Base-by-base conservation (phyloP, 2,797 vertebrate species). In the Gallirallus australis region DNA sequence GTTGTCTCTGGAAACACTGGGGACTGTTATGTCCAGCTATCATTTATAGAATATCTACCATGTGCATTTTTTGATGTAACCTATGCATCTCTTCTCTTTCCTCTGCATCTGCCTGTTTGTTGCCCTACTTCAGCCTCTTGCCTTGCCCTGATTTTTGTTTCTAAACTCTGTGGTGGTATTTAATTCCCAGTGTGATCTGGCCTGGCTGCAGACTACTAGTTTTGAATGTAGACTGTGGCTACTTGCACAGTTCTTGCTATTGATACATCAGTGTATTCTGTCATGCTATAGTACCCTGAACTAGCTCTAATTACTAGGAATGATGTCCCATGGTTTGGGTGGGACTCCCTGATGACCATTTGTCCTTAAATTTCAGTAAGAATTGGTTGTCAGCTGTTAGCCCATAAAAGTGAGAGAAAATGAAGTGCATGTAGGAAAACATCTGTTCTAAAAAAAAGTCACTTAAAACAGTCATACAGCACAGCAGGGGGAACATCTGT, bases 401-500 rank as follows among this genome's bases (percentile, higher is more conserved):
- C 27, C 30, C 18, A 76, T 76, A 65, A 89, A 81, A 88, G 17
- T 11, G n/a, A 69, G n/a, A 75, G 54, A 76, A 90, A 82, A 89
- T 33, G 1, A 76, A 61, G 18, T 78, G 23, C 9, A 63, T 37
- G 30, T 35, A 77, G 47, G 47, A 94, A 33, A 92, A 73, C 70
- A 95, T 48, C 56, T 91, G 50, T 76, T 91, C 39, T 39, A 69
- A 60, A 78, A 73, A 73, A 72, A 82, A 21, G 15, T 57, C 10
- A 54, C 64, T 80, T 82, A 60, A 90, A 94, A n/a, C 33, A 61
- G 61, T 61, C 30, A 35, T 50, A 27, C 21, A 82, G 19, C 37
- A 54, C 60, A 85, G 64, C 60, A 73, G 64, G 52, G 82, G 47
- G 35, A 94, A 87, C 71, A 91, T 79, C 78, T 94, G 81, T 56